Percentiles rank a stretch among this genome's conserved stretches.
Evolutionary conservation across 2,888 invertebrate species (phyloP).

Genomic region (Lepidocyrtoides sp.): DNA sequence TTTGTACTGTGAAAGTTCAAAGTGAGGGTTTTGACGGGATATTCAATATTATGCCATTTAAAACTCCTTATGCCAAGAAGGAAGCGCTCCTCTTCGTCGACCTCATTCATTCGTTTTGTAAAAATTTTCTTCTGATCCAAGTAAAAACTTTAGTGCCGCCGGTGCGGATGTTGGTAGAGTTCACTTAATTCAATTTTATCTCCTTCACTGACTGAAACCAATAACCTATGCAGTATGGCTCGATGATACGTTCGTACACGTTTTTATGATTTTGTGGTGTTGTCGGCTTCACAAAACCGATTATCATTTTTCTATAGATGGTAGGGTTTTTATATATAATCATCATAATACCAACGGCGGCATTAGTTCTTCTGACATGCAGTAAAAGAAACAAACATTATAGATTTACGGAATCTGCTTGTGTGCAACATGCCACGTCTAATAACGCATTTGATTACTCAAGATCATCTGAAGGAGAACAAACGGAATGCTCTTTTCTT

Average conservation of each 20-base stretch:
- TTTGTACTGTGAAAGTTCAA: conserved; percentile 47
- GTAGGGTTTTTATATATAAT: not conserved
- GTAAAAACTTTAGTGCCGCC: not conserved
- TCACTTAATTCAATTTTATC: not conserved
- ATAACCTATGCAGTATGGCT: not conserved
- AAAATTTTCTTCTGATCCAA: not conserved
- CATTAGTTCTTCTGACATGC: not conserved
- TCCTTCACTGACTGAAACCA: not conserved
- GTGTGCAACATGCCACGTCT: conserved; percentile 46
- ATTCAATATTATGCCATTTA: conserved; percentile 32
- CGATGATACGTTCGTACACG: no score
- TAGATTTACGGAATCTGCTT: not conserved
- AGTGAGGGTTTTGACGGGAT: conserved; percentile 65
- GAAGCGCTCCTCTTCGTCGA: conserved; percentile 14
- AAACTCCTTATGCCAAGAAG: conserved; percentile 33
- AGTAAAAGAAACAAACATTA: not conserved
- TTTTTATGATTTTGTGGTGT: no score
- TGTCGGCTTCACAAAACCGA: not conserved
- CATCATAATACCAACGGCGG: not conserved
- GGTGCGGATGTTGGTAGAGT: not conserved
- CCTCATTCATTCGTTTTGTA: not conserved
- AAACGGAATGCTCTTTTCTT: not conserved
- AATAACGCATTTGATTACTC: conserved; percentile 55
- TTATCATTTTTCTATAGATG: not conserved
- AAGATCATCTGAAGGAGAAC: conserved; percentile 7